Conservation (phyloP, 2,797 vertebrate species). For the Mycteria americana region DNA sequence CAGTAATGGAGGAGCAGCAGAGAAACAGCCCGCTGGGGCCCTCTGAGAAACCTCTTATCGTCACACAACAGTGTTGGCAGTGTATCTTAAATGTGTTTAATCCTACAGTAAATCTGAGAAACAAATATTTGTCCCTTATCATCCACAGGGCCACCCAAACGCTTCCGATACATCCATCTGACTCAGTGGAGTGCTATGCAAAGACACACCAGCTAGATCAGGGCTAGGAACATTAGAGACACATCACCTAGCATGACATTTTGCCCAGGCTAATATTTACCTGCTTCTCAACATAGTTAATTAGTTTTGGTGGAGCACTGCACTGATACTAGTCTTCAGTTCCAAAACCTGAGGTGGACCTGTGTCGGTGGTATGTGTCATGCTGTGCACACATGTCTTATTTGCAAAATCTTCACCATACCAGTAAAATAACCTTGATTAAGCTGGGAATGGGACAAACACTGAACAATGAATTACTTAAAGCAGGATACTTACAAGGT, state of each 20-base stretch:
- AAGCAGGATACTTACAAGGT: conserved; percentile 87
- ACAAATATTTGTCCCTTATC: conserved; percentile 19
- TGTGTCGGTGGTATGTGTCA: background rate
- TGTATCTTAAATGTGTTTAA: background rate
- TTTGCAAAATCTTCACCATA: background rate
- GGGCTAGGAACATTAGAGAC: background rate
- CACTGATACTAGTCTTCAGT: background rate
- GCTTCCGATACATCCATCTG: background rate
- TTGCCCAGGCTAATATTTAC: conserved; percentile 4
- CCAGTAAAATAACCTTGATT: background rate
- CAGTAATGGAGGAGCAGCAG: background rate
- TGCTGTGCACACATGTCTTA: background rate
- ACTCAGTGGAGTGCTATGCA: background rate
- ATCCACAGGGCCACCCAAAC: background rate
- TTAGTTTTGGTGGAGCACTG: conserved; percentile 19
- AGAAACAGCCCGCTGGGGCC: background rate
- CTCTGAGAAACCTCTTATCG: background rate
- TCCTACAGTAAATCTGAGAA: background rate
- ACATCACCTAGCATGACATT: background rate
- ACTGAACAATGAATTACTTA: background rate
- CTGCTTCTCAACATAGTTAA: background rate
- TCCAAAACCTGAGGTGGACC: background rate
- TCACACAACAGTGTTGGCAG: background rate
- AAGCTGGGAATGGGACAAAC: background rate
- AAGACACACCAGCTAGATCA: background rate